A percentile compares a stretch with the other conserved stretches of the same genome.
Conservation (phyloP, 2,797 vertebrate genomes). For the Carapus acus region DNA sequence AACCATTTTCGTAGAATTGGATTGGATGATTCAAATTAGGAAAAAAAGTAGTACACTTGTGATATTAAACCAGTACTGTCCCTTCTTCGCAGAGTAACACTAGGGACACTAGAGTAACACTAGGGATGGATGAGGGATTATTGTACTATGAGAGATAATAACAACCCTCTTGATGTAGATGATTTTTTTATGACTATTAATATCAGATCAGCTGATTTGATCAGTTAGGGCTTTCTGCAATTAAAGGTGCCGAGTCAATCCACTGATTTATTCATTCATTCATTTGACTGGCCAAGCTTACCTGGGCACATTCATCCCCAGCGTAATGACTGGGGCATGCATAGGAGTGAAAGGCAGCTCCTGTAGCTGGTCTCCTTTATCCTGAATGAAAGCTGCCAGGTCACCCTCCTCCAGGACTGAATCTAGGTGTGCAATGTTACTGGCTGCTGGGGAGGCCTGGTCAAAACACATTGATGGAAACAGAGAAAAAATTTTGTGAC, state of each 20-base stretch:
- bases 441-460: slow-evolving; percentile 61
- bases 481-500: slow-evolving; percentile 1
- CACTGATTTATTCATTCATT: neutral
- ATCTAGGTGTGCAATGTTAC: slow-evolving; percentile 80
- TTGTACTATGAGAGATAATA: too few species aligned
- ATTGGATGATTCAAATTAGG: too few species aligned
- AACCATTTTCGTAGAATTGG: too few species aligned
- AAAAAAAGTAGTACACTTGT: too few species aligned
- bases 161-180: too few species aligned
- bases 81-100: too few species aligned
- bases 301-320: slow-evolving; percentile 76
- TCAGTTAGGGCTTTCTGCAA: neutral
- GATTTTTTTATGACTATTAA: too few species aligned
- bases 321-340: slow-evolving; percentile 79
- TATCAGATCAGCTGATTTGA: too few species aligned
- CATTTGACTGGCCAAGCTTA: slow-evolving; percentile 54
- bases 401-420: slow-evolving; percentile 57
- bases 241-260: neutral
- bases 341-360: slow-evolving; percentile 82
- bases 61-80: too few species aligned
- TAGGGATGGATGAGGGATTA: too few species aligned
- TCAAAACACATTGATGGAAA: slow-evolving; percentile 1
- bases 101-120: too few species aligned
- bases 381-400: neutral
- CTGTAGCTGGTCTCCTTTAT: slow-evolving; percentile 63